These are phyloP conservation scores for Pangasianodon gigas DNA, from an alignment of 2,113 vertebrate genomes.

Conservation along the genomic window DNA sequence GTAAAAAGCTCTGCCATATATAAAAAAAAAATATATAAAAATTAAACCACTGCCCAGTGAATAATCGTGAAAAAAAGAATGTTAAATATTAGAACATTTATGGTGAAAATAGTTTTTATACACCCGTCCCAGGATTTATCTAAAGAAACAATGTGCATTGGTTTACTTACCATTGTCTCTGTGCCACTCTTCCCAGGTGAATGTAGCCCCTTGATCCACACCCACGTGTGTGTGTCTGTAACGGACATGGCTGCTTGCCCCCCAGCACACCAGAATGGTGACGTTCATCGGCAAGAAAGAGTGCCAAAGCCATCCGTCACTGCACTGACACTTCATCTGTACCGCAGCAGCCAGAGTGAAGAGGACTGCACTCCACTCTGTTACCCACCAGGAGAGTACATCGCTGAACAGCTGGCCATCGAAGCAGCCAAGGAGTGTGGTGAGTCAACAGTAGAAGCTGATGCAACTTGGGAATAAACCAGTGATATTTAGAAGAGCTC, in stretches of 20 bases:
- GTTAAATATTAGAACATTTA: neutral
- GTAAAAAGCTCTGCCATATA: neutral
- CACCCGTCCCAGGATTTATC: neutral
- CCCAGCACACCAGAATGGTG: constrained; percentile 69
- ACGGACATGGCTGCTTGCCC: constrained; percentile 76
- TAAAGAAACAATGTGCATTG: neutral
- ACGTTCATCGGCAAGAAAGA: constrained; percentile 58
- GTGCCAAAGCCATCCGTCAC: constrained; percentile 64
- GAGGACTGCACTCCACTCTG: constrained; percentile 70
- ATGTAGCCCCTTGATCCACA: constrained; percentile 56
- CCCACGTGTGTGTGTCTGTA: constrained; percentile 83
- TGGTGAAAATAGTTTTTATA: neutral
- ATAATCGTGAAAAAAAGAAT: neutral
- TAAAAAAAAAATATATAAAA: neutral
- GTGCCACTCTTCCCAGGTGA: constrained; percentile 62
- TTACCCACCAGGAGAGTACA: constrained; percentile 84
- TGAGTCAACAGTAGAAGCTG: constrained; percentile 68
- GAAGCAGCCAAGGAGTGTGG: constrained; percentile 88
- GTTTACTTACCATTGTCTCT: neutral
- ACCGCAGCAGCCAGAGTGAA: constrained; percentile 71
- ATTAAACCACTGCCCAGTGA: neutral
- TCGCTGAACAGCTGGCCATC: constrained; percentile 88
- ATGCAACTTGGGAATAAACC: neutral
- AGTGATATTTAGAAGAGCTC: neutral
- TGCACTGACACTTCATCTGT: constrained; percentile 82